Percentiles rank a stretch among this genome's conserved stretches.
These are phyloP conservation scores for Leucosticte australis DNA, from an alignment of 2,113 vertebrate genomes.

Conservation along the genomic window DNA sequence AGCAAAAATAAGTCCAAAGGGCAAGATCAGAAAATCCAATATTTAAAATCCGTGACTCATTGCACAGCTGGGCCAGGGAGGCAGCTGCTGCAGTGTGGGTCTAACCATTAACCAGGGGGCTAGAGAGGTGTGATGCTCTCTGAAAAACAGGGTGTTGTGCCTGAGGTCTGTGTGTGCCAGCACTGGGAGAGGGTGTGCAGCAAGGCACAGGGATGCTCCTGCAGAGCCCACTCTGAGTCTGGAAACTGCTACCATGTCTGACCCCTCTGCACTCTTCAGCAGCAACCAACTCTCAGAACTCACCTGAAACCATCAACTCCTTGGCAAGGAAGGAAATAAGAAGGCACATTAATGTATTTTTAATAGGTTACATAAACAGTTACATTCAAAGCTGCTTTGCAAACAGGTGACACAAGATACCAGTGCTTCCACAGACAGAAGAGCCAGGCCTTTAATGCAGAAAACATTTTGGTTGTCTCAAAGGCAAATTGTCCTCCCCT, in stretches of 20 bases:
- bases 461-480: not conserved
- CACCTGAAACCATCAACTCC: not conserved
- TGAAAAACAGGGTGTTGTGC: not conserved
- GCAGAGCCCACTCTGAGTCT: not conserved
- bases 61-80: not conserved
- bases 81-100: not conserved
- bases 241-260: not conserved
- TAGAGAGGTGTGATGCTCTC: not conserved
- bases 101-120: not conserved
- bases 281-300: not conserved
- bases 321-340: not conserved
- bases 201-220: not conserved
- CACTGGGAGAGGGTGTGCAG: rapidly evolving
- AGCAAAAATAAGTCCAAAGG: not conserved
- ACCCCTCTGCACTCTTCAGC: not conserved
- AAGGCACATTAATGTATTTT: not conserved
- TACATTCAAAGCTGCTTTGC: not conserved
- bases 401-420: not conserved
- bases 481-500: not conserved
- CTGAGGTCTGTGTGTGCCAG: not conserved
- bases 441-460: not conserved
- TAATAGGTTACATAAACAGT: not conserved
- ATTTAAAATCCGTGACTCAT: not conserved
- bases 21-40: not conserved
- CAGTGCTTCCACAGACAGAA: not conserved